A percentile compares a stretch with the other conserved stretches of the same genome.
These are phyloP conservation scores for Spodoptera litura DNA, from an alignment of 1,140 invertebrate species.

Conservation along the genomic window DNA sequence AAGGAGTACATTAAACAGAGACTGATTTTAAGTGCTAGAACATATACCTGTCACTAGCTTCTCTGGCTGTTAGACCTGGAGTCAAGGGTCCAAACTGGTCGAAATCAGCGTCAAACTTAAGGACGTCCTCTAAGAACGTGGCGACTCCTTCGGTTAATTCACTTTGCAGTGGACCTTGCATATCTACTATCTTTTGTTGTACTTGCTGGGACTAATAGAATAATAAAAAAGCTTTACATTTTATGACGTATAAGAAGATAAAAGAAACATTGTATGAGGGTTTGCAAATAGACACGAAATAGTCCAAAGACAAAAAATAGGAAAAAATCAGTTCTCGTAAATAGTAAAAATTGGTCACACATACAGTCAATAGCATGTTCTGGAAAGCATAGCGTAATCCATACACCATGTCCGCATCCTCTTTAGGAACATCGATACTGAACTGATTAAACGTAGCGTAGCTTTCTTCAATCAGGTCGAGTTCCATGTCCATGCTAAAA, in stretches of 20 bases:
- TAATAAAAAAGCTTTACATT: not conserved
- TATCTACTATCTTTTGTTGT: slow-evolving; percentile 90
- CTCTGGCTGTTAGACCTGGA: slow-evolving; percentile 92
- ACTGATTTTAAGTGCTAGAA: not conserved
- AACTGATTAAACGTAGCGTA: slow-evolving; percentile 92
- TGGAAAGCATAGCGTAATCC: slow-evolving; percentile 92
- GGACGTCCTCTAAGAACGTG: slow-evolving; percentile 89
- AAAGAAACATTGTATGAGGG: no score
- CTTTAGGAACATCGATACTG: slow-evolving; percentile 90
- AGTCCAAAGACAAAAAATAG: no score
- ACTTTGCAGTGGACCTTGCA: slow-evolving; percentile 91
- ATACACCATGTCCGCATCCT: slow-evolving; percentile 93
- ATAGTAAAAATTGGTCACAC: slow-evolving; percentile 39
- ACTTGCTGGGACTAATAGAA: slow-evolving; percentile 88
- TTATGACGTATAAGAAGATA: no score
- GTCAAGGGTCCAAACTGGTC: slow-evolving; percentile 93
- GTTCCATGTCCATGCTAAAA: slow-evolving; percentile 90
- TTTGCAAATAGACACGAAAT: no score
- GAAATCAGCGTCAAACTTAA: slow-evolving; percentile 91
- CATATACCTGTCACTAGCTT: slow-evolving; percentile 91
- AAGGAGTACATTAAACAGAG: no score
- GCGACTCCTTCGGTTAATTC: slow-evolving; percentile 91
- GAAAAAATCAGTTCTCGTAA: no score
- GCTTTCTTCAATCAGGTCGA: slow-evolving; percentile 92
- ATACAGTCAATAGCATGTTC: slow-evolving; percentile 90